These are phyloP conservation scores for Nymphalis urticae DNA, from an alignment of 2,888 invertebrate species.

Conservation along the genomic window DNA sequence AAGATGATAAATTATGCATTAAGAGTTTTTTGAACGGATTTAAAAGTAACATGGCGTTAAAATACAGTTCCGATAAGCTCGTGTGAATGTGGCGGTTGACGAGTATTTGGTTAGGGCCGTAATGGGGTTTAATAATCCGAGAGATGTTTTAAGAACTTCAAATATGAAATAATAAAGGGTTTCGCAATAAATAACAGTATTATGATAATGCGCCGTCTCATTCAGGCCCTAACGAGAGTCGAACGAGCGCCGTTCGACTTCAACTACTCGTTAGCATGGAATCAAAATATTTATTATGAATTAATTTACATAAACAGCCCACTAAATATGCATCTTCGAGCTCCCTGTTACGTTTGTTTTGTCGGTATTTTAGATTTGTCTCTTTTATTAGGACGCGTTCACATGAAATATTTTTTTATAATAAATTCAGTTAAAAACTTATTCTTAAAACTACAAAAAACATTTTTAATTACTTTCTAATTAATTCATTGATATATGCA, in stretches of 20 bases:
- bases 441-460: background rate
- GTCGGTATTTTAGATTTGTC: conserved; percentile 36
- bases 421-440: background rate
- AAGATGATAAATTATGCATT: too few relatives aligned
- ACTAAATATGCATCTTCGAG: conserved; percentile 63
- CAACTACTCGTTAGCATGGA: conserved; percentile 72
- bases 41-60: background rate
- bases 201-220: conserved; percentile 69
- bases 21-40: too few relatives aligned
- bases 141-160: conserved; percentile 35
- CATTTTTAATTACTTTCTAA: too few relatives aligned
- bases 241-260: conserved; percentile 61
- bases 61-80: background rate
- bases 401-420: background rate
- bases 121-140: conserved; percentile 3
- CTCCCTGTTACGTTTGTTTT: conserved; percentile 41
- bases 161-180: conserved; percentile 53
- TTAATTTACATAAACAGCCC: conserved; percentile 73
- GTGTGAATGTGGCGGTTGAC: background rate
- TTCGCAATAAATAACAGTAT: conserved; percentile 69
- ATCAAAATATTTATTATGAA: conserved; percentile 79
- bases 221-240: conserved; percentile 68
- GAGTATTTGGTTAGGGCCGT: conserved; percentile 4
- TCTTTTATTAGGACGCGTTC: conserved; percentile 4
- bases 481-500: too few relatives aligned